These are phyloP conservation scores for Lepilemur septentrionalis DNA, from an alignment of 2,797 vertebrate species.

Conservation along the genomic window DNA sequence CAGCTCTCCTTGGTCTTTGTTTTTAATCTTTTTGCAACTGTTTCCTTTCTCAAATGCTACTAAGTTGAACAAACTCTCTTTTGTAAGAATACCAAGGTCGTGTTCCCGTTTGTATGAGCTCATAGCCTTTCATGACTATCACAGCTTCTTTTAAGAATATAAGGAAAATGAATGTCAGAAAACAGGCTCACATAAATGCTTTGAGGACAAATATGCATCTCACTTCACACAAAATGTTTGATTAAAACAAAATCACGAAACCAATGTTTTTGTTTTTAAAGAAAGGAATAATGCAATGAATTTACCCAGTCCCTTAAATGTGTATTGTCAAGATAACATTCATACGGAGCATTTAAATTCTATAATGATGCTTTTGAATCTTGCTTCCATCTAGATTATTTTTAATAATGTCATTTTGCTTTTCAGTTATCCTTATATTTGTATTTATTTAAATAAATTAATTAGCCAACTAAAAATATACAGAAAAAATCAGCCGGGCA, in stretches of 20 bases:
- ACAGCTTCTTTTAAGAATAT: neutral
- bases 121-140: neutral
- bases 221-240: neutral
- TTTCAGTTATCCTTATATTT: neutral
- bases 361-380: neutral
- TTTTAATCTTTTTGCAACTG: slow-evolving; percentile 10
- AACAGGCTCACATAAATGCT: neutral
- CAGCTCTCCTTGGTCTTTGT: neutral
- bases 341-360: neutral
- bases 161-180: slow-evolving; percentile 10
- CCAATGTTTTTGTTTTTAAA: slow-evolving; percentile 26
- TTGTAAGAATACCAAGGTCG: neutral
- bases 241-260: slow-evolving; percentile 36
- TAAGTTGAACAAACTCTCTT: neutral
- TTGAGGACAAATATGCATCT: neutral
- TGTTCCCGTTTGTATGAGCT: neutral
- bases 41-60: neutral
- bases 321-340: neutral
- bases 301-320: neutral
- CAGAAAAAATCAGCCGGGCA: too few species aligned
- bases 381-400: neutral
- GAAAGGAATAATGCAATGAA: neutral
- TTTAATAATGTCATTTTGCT: neutral
- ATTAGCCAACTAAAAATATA: too few species aligned
- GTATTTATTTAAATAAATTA: neutral